These are phyloP conservation scores for Theonella swinhoei DNA, from an alignment of 37 sponge, comb jelly and placozoan species.

Conservation along the genomic window DNA sequence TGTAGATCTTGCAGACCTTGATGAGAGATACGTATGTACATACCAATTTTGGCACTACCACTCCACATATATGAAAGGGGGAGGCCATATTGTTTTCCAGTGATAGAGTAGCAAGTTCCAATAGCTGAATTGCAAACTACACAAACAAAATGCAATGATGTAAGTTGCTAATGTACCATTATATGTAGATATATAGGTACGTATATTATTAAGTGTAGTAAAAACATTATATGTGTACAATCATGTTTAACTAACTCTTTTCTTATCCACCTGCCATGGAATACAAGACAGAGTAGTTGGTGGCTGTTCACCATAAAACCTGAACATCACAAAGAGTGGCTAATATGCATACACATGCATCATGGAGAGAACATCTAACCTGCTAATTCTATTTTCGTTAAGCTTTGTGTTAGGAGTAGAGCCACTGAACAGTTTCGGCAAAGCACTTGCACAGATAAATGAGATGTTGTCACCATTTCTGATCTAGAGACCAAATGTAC, in stretches of 20 bases:
- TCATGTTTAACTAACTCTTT: conserved; percentile 39
- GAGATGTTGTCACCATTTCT: conserved; percentile 77
- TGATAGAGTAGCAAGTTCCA: conserved; percentile 49
- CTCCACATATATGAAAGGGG: conserved; percentile 72
- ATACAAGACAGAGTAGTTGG: conserved; percentile 22
- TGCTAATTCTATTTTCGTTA: not conserved
- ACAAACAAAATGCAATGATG: not conserved
- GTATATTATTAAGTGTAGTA: not conserved
- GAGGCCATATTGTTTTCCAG: conserved; percentile 28
- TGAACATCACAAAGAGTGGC: not conserved
- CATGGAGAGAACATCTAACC: not conserved
- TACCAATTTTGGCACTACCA: conserved; percentile 75
- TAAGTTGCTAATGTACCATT: not conserved
- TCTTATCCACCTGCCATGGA: conserved; percentile 63
- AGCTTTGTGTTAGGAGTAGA: not conserved
- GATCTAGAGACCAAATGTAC: conserved; percentile 37
- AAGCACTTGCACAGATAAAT: conserved; percentile 67
- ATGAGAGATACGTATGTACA: not conserved
- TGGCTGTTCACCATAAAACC: conserved; percentile 66
- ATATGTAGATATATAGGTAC: conserved; percentile 8
- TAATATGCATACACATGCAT: not conserved
- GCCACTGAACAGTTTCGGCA: conserved; percentile 62
- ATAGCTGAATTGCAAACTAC: conserved; percentile 44
- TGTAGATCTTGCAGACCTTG: not conserved
- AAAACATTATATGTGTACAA: not conserved